phyloP scores from a whole-genome alignment of 2,797 vertebrate genomes.

The Pterois miles region DNA sequence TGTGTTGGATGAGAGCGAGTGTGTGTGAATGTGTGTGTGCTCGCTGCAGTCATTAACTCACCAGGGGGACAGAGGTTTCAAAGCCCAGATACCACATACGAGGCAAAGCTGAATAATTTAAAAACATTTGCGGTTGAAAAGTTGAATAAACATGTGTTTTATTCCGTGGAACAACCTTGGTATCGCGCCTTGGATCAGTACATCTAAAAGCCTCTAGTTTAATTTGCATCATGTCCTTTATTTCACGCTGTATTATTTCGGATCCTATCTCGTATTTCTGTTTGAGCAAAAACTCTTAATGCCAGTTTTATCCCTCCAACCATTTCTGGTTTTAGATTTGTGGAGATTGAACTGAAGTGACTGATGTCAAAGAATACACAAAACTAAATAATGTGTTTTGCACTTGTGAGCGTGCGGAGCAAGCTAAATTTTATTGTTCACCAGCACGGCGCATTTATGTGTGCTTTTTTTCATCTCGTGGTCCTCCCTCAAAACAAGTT shows the following conservation, averaged over 20 bases:
- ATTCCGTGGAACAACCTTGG: slow-evolving; percentile 39
- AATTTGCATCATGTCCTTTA: slow-evolving; percentile 26
- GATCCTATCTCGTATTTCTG: slow-evolving; percentile 11
- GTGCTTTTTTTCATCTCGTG: neutral
- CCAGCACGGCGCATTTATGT: slow-evolving; percentile 1
- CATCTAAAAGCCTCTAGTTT: slow-evolving; percentile 28
- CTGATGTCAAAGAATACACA: slow-evolving; percentile 1
- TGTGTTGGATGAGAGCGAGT: slow-evolving; percentile 33
- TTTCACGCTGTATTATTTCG: slow-evolving; percentile 19
- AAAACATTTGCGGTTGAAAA: slow-evolving; percentile 61
- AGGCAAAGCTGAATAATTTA: slow-evolving; percentile 74
- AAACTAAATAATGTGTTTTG: neutral
- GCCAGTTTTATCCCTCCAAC: slow-evolving; percentile 10
- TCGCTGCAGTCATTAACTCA: slow-evolving; percentile 72
- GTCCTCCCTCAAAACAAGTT: slow-evolving; percentile 1
- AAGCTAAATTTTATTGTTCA: neutral
- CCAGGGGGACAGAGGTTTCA: slow-evolving; percentile 68
- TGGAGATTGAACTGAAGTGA: neutral
- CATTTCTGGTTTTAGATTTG: neutral
- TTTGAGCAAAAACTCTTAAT: slow-evolving; percentile 9
- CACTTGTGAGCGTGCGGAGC: neutral
- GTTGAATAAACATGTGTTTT: slow-evolving; percentile 71
- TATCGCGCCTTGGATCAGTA: slow-evolving; percentile 44
- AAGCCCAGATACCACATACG: slow-evolving; percentile 72
- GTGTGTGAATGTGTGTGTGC: slow-evolving; percentile 1